A percentile compares a stretch with the other conserved stretches of the same genome.
phyloP scores from a whole-genome alignment of 1,140 invertebrate genomes.

The Lethrus apterus region DNA sequence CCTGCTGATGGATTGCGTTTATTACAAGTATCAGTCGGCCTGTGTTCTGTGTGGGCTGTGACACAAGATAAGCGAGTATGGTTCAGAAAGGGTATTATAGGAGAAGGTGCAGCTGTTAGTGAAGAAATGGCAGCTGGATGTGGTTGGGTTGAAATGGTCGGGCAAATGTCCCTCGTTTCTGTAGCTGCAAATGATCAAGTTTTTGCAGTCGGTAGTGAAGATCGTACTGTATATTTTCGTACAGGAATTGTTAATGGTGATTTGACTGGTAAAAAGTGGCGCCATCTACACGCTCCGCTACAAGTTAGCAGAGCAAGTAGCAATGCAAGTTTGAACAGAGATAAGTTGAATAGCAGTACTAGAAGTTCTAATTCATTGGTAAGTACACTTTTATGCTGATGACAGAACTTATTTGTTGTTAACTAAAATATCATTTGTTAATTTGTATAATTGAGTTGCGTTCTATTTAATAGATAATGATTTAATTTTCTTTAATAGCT shows the following conservation, averaged over 20 bases:
- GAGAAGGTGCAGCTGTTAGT: constrained; percentile 58
- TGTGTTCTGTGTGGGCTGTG: constrained; percentile 80
- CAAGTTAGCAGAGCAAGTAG: constrained; percentile 73
- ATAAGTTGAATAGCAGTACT: constrained; percentile 46
- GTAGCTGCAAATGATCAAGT: constrained; percentile 84
- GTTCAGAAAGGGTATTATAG: constrained; percentile 67
- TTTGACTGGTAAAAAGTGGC: constrained; percentile 82
- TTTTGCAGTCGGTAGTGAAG: constrained; percentile 60
- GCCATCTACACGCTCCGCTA: constrained; percentile 63
- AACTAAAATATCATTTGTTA: too few species aligned
- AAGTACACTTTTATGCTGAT: constrained; percentile 20
- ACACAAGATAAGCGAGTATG: constrained; percentile 62
- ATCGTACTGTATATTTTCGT: constrained; percentile 70
- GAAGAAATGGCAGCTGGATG: constrained; percentile 65
- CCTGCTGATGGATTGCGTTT: constrained; percentile 62
- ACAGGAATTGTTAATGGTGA: constrained; percentile 69
- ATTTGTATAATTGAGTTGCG: not conserved
- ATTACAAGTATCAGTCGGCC: constrained; percentile 72
- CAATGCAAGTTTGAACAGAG: constrained; percentile 52
- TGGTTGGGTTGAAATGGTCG: constrained; percentile 80
- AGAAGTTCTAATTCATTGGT: constrained; percentile 49
- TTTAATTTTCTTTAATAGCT: not conserved
- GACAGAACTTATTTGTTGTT: too few species aligned
- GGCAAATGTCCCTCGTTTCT: constrained; percentile 72
- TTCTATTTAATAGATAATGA: not conserved